phyloP scores from a whole-genome alignment of 1,140 invertebrate species.

The Ceratina calcarata region DNA sequence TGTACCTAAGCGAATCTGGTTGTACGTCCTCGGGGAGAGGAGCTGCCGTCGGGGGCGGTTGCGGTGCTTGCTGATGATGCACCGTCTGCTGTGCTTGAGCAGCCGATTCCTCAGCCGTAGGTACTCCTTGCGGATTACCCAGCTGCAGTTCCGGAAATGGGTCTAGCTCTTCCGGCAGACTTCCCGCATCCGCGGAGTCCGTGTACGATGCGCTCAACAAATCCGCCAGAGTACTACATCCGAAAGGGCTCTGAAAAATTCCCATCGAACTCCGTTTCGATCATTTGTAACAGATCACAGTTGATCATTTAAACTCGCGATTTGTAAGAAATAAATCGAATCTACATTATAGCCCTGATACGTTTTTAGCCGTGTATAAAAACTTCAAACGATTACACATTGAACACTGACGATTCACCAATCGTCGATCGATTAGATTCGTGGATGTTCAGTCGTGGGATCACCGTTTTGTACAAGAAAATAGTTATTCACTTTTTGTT shows the following conservation, averaged over 20 bases:
- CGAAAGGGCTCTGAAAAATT: slow-evolving; percentile 82
- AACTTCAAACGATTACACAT: background rate
- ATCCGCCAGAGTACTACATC: slow-evolving; percentile 84
- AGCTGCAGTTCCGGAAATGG: slow-evolving; percentile 79
- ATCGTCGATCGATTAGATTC: background rate
- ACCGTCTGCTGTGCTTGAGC: slow-evolving; percentile 60
- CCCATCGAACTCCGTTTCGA: background rate
- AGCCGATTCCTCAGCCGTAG: slow-evolving; percentile 66
- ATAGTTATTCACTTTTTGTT: slow-evolving; percentile 36
- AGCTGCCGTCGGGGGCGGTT: slow-evolving; percentile 71
- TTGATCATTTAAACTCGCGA: background rate
- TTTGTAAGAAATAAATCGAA: no score
- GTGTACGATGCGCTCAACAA: slow-evolving; percentile 83
- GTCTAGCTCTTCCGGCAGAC: slow-evolving; percentile 79
- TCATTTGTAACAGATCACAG: background rate
- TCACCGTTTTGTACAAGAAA: background rate
- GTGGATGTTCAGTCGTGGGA: background rate
- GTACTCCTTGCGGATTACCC: slow-evolving; percentile 70
- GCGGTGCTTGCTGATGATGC: slow-evolving; percentile 68
- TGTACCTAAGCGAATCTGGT: slow-evolving; percentile 75
- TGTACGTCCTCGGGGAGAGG: slow-evolving; percentile 78
- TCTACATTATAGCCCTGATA: no score
- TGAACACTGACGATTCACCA: background rate
- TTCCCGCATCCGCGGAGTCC: slow-evolving; percentile 78
- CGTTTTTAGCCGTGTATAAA: no score